phyloP scores from a whole-genome alignment of 2,888 invertebrate species.

The Gortyna flavago region DNA sequence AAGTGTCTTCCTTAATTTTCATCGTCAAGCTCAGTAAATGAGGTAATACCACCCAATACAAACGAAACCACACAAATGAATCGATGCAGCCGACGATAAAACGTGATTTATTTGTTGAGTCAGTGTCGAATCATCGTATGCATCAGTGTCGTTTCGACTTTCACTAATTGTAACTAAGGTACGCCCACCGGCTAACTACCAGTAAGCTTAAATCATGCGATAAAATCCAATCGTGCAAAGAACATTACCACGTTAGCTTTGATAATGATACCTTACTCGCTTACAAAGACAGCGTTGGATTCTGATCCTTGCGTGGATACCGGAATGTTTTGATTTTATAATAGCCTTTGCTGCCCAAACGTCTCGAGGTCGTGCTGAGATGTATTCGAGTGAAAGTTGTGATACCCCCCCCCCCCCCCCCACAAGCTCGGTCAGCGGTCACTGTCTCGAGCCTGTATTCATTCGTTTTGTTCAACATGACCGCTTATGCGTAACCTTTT shows the following conservation, averaged over 20 bases:
- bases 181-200: conserved; percentile 40
- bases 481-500: conserved; percentile 66
- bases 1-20: conserved; percentile 26
- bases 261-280: conserved; percentile 40
- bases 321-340: conserved; percentile 45
- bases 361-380: conserved; percentile 75
- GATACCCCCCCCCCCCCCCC: conserved; percentile 51
- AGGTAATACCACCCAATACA: conserved; percentile 15
- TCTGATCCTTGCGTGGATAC: conserved; percentile 57
- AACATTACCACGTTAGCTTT: conserved; percentile 60
- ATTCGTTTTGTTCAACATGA: conserved; percentile 64
- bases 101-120: conserved; percentile 56
- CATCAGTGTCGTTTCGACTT: conserved; percentile 58
- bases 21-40: conserved; percentile 22
- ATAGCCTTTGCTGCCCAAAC: conserved; percentile 58
- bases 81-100: conserved; percentile 39
- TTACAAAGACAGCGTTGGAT: conserved; percentile 62
- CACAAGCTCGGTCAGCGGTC: conserved; percentile 37
- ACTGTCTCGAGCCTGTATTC: conserved; percentile 49
- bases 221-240: conserved; percentile 60
- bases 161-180: conserved; percentile 65
- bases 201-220: conserved; percentile 59
- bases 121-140: conserved; percentile 55
- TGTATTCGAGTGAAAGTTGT: conserved; percentile 77
- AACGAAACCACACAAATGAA: conserved; percentile 31